Percentiles rank a stretch among this genome's conserved stretches.
phyloP scores from a whole-genome alignment of 2,888 invertebrate genomes.

The Drosophila vallismaia region DNA sequence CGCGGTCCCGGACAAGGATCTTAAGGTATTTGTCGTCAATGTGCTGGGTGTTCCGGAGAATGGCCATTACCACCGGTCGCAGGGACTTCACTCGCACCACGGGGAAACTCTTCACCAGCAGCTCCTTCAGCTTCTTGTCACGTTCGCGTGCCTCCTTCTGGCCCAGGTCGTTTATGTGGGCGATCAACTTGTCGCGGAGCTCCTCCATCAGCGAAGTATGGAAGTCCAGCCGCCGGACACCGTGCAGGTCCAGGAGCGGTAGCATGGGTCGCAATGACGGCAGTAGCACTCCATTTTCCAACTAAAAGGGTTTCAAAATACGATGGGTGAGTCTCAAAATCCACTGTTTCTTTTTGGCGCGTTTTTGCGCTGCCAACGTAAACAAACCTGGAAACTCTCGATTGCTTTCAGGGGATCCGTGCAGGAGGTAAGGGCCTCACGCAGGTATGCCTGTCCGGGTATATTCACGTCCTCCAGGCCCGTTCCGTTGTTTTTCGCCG shows the following conservation, averaged over 20 bases:
- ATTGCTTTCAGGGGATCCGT: constrained; percentile 99
- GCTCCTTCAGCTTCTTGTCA: constrained; percentile 94
- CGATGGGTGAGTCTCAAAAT: no score
- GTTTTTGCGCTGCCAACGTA: constrained; percentile 28
- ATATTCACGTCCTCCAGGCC: constrained; percentile 94
- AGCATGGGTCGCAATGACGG: constrained; percentile 97
- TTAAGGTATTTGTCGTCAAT: constrained; percentile 95
- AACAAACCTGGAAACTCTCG: constrained; percentile 94
- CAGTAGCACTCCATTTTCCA: constrained; percentile 95
- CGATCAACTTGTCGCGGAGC: constrained; percentile 88
- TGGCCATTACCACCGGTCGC: constrained; percentile 97
- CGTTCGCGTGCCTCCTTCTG: constrained; percentile 81
- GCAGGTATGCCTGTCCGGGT: constrained; percentile 93
- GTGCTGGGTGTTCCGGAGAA: constrained; percentile 95
- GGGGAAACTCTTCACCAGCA: constrained; percentile 96
- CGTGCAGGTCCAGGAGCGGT: constrained; percentile 96
- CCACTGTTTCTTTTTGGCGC: constrained; percentile 1
- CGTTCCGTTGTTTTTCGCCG: constrained; percentile 85
- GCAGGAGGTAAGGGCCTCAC: constrained; percentile 96
- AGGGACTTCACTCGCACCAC: constrained; percentile 95
- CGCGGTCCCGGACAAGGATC: constrained; percentile 91
- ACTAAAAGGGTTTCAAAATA: constrained; percentile 82
- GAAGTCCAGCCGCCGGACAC: constrained; percentile 95
- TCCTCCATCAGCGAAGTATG: constrained; percentile 96
- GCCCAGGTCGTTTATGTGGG: constrained; percentile 93